Evolutionary conservation across 2,797 vertebrate species (phyloP), one percentile per base, ranked within the genome.

Genomic region (Rhinella marina): DNA sequence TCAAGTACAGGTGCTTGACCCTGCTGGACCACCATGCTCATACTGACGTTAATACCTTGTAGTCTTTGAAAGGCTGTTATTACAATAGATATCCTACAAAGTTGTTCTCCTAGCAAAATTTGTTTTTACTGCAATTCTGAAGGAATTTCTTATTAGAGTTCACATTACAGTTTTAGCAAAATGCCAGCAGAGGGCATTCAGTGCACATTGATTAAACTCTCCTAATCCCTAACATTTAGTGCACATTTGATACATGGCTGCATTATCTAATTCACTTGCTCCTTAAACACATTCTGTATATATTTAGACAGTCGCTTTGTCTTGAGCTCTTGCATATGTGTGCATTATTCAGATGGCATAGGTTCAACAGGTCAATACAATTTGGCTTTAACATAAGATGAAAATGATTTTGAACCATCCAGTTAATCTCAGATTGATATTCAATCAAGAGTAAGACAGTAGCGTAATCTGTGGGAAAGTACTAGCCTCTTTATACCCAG

Each of bases 381-480:
- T 86, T 89, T 86, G 84, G 87, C 84, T 86, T 62, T 82, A 88
- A 82, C 52, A 27, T 81, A 89, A 75, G 77, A 81, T 61, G 82
- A 81, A 85, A 85, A 85, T 80, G 82, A 81, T 88, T 85, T 84
- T 85, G 64, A 81, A 61, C 76, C 57, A 80, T 88, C 87, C 68
- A 85, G 87, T 88, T 88, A 88, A 88, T 88, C 82, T 88, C 29
- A 50, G 82, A 88, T 88, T 88, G 87, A 88, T 85, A 85, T 88
- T 88, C 87, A 88, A 85, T 85, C 82, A 88, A 88, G 82, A 88
- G 62, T 81, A 72, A 85, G 68, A 57, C 82, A 85, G 82, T 81
- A 68, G 82, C 73, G 23, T 84, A 85, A 81, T 88, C 76, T 85
- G 87, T 88, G 87, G 87, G 87, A 88, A 88, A 80, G 76, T 64